Base-by-base conservation (phyloP, 2,888 invertebrate species). In the Operophtera brumata region DNA sequence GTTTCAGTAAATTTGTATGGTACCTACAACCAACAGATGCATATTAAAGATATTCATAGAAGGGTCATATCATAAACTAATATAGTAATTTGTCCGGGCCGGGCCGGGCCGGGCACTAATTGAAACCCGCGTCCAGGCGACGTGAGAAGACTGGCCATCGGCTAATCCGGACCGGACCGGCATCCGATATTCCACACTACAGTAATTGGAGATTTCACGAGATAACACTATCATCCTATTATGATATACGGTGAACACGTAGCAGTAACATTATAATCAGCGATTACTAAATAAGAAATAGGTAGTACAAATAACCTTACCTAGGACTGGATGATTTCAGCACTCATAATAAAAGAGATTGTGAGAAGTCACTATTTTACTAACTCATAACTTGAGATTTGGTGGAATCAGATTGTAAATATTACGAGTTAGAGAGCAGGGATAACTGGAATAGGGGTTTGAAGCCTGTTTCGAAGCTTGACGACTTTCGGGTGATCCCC, bases 151-250 rank as follows among this genome's bases (percentile, higher is more conserved):
- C 86, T 88, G 77, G 71, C 78, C 82, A 86, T 81, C 77, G 79
- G 71, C 79, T 81, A 79, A 85, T 82, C 82, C 80, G 53, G 63
- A 32, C 48, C 65, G 67, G 65, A 60, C 68, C 67, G 51, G 69
- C 71, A 66, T 65, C 48, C 54, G 34, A 52, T 52, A 59, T 59
- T 61, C 62, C 64, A 64, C 67, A 66, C 67, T 62, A 58, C 63
- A 59, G 44, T 85, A 85, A 87, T 87, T 85, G 81, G 82, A 86
- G 86, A 86, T 89, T 86, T 87, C 82, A 79, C 88, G 80, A 86
- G 87, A 88, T 89, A 88, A 80, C 86, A 84, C 86, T 78, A 78
- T 78, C 75, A 75, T 80, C 80, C 77, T 75, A 83, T 85, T 83
- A 80, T 81, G 76, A 72, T 74, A 75, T 74, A 71, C 69, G 64